Evolutionary conservation across 2,888 invertebrate species (phyloP), one percentile per base, ranked within the genome.

Genomic region (Agrotis ipsilon): DNA sequence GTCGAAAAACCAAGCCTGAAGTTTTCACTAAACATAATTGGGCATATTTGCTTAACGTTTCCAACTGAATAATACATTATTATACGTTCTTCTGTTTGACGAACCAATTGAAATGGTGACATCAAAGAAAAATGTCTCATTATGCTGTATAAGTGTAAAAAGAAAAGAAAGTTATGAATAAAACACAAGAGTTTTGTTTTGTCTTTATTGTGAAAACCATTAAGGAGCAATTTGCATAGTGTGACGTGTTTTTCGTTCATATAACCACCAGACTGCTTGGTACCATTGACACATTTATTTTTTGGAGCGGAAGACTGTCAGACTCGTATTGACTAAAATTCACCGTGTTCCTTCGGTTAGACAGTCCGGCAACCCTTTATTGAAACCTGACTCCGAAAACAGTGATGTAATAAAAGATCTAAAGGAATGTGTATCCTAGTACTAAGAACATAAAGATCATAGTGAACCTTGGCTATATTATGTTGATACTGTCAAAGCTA

Each of bases 1-100:
- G 32, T 51, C 5, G 19, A 21, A 18, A 32, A 69, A 21, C 16
- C 19, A 62, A 57, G 54, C 49, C 21, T 9, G n/a, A 58, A 46
- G 19, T 67, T 75, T 78, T 81, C 61, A 65, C 62, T 55, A 49
- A 68, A 63, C 59, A 72, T 82, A 80, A 84, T 77, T 67, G 57
- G 57, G 18, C 58, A 49, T 75, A 61, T 72, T 83, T 74, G 71
- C 76, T 57, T 62, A 83, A 64, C 68, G 65, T 68, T 68, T 68
- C 32, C 66, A 32, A 45, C 19, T 82, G 72, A 82, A 83, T 83
- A 77, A 75, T 81, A 63, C 32, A 84, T 84, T n/a, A 55, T 32
- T 5, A 46, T 45, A 27, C 24, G 69, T 61, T 58, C 13, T 54
- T 66, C 7, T 58, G 77, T 83, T 78, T 72, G 69, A 77, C 63